These are phyloP conservation scores for Andrena dorsata DNA, from an alignment of 2,888 invertebrate genomes.

Conservation along the genomic window DNA sequence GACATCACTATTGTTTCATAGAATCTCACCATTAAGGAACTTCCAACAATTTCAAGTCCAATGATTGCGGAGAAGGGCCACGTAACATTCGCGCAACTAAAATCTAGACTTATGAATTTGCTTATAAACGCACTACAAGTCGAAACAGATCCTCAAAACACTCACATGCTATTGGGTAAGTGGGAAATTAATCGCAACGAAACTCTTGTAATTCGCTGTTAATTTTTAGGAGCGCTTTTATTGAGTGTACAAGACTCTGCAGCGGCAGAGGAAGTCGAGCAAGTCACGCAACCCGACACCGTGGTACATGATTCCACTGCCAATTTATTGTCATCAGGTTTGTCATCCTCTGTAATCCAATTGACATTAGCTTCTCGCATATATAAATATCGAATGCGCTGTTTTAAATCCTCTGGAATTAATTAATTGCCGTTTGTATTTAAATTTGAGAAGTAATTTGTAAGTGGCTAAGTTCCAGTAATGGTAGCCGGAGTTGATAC, in stretches of 20 bases:
- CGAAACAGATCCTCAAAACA: conserved; percentile 94
- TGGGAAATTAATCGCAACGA: conserved; percentile 17
- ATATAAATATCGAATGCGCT: conserved; percentile 62
- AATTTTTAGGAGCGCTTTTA: conserved; percentile 88
- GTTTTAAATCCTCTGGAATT: conserved; percentile 49
- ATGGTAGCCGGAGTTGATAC: conserved; percentile 30
- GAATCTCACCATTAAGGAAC: conserved; percentile 90
- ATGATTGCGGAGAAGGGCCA: conserved; percentile 76
- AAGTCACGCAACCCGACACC: conserved; percentile 86
- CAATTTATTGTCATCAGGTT: conserved; percentile 91
- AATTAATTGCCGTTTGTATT: conserved; percentile 37
- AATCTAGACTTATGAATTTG: conserved; percentile 92
- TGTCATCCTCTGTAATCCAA: conserved; percentile 63
- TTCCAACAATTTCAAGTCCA: conserved; percentile 80
- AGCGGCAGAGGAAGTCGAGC: conserved; percentile 90
- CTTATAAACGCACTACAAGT: conserved; percentile 93
- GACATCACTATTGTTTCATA: conserved; percentile 73
- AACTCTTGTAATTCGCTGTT: conserved; percentile 22
- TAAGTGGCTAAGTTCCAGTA: conserved; percentile 34
- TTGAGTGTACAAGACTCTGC: conserved; percentile 93
- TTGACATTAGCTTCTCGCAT: conserved; percentile 48
- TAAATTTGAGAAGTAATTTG: conserved; percentile 37
- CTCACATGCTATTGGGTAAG: conserved; percentile 92
- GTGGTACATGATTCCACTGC: conserved; percentile 86
- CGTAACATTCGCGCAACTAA: conserved; percentile 89